Percentiles rank a stretch among this genome's conserved stretches.
These are phyloP conservation scores for Etheostoma cragini DNA, from an alignment of 2,113 vertebrate genomes.

Conservation along the genomic window DNA sequence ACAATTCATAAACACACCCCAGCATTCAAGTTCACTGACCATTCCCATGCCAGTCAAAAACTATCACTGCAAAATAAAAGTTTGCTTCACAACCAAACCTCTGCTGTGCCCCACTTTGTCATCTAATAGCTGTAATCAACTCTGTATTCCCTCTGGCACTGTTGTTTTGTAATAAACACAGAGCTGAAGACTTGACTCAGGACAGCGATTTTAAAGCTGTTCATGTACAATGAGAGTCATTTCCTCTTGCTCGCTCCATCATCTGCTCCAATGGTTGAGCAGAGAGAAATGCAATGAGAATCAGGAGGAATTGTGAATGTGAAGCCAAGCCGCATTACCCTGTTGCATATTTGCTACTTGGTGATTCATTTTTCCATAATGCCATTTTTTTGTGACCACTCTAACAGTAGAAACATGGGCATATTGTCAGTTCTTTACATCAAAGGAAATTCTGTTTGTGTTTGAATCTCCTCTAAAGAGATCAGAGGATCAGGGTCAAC, in stretches of 20 bases:
- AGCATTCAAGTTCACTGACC: conserved; percentile 48
- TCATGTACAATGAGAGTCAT: conserved; percentile 45
- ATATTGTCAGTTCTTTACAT: not conserved
- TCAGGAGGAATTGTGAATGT: not conserved
- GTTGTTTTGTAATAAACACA: conserved; percentile 54
- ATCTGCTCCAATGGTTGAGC: conserved; percentile 34
- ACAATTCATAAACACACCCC: conserved; percentile 31
- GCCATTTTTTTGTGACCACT: not conserved
- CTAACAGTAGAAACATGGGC: not conserved
- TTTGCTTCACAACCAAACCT: conserved; percentile 47
- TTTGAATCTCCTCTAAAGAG: conserved; percentile 2
- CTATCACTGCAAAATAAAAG: conserved; percentile 34
- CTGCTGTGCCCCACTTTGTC: conserved; percentile 31
- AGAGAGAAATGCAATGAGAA: not conserved
- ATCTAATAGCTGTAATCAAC: conserved; percentile 66
- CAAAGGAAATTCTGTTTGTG: not conserved
- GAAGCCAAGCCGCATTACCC: not conserved
- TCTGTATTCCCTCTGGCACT: conserved; percentile 38
- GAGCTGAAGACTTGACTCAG: conserved; percentile 29
- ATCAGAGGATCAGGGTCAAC: conserved; percentile 4
- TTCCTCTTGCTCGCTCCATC: conserved; percentile 18
- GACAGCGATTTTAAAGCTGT: conserved; percentile 42
- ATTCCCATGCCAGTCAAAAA: conserved; percentile 43
- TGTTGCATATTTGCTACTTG: not conserved
- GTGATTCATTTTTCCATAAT: not conserved